phyloP scores from a whole-genome alignment of 2,113 vertebrate species.

The Pachycephala philippinensis region DNA sequence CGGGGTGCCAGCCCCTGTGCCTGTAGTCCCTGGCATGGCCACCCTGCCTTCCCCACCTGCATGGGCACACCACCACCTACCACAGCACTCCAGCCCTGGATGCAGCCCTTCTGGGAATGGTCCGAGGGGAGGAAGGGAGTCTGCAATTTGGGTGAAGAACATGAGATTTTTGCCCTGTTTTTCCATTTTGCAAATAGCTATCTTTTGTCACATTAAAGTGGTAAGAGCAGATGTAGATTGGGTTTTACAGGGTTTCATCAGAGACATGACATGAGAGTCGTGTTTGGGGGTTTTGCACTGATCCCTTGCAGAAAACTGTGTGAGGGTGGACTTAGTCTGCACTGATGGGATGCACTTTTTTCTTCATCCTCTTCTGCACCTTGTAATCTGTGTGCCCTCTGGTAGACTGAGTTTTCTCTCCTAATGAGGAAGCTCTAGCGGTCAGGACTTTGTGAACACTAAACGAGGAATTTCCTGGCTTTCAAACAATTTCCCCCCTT shows the following conservation, averaged over 20 bases:
- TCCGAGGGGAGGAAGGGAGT: fast-evolving
- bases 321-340: neutral
- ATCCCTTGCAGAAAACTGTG: neutral
- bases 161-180: neutral
- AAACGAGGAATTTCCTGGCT: slow-evolving; percentile 37
- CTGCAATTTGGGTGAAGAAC: neutral
- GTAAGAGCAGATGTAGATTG: neutral
- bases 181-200: neutral
- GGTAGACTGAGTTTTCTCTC: neutral
- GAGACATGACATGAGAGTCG: neutral
- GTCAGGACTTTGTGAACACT: slow-evolving; percentile 13
- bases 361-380: neutral
- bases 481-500: slow-evolving; percentile 36
- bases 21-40: neutral
- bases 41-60: neutral
- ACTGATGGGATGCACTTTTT: neutral
- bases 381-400: neutral
- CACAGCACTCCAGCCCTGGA: fast-evolving
- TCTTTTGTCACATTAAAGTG: neutral
- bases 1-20: fast-evolving
- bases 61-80: fast-evolving
- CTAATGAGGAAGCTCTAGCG: neutral
- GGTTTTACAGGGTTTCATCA: neutral
- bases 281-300: neutral
- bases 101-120: neutral